These are phyloP conservation scores for Seriola rivoliana DNA, from an alignment of 2,113 vertebrate species.

Conservation along the genomic window DNA sequence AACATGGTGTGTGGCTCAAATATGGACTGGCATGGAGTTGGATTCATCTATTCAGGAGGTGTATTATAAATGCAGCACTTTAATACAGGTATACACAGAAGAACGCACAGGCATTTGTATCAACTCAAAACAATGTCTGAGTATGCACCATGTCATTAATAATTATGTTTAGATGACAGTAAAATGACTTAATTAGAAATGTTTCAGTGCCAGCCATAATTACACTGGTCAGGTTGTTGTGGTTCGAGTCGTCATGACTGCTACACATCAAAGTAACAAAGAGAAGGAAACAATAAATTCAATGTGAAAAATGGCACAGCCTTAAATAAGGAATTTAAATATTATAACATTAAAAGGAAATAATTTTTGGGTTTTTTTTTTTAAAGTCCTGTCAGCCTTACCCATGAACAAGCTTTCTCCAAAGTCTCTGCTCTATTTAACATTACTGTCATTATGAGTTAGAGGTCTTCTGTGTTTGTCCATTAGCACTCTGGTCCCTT, in stretches of 20 bases:
- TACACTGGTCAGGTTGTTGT: not conserved
- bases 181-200: not conserved
- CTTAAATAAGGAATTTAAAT: not conserved
- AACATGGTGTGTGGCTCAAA: not conserved
- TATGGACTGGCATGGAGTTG: not conserved
- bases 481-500: not conserved
- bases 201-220: not conserved
- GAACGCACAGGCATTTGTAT: not conserved
- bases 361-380: not conserved
- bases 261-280: not conserved
- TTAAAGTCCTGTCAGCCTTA: not conserved
- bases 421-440: not conserved
- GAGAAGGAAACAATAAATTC: not conserved
- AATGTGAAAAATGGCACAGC: not conserved
- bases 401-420: not conserved
- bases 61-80: conserved; percentile 1
- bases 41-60: not conserved
- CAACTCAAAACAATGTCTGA: conserved; percentile 6
- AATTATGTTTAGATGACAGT: not conserved
- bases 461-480: conserved; percentile 16
- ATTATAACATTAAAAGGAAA: not conserved
- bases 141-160: not conserved
- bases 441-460: conserved; percentile 7
- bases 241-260: not conserved
- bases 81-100: not conserved